Base-by-base conservation (phyloP, 2,797 vertebrate genomes). In the Acridotheres tristis region DNA sequence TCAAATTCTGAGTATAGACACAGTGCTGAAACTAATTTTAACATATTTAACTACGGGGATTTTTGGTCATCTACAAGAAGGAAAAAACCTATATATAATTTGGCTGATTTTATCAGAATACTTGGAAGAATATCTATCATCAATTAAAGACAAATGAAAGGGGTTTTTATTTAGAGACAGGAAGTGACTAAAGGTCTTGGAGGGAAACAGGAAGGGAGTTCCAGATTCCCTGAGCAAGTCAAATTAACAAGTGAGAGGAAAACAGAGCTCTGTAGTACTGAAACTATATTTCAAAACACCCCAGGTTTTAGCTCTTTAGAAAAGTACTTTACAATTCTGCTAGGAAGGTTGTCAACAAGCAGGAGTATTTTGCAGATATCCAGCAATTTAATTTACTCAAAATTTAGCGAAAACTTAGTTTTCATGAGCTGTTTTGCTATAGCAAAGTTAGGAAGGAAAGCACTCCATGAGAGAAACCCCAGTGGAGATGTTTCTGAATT, bases 121-220 rank as follows among this genome's bases (percentile, higher is more conserved):
- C 57, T 96, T 90, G 77, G 34, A 89, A 85, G 54, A 84, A 36
- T 81, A 82, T 81, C 51, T 80, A 87, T 75, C 58, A 79, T 88
- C 73, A 80, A 48, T 74, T 82, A 77, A 83, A 90, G 61, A 85
- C 51, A 90, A 88, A 93, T 77, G 79, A 84, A 94, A 95, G 66
- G 48, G 9, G 3, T 30, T 78, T 93, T 89, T 86, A 93, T 97
- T 93, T 93, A 90, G 84, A 90, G 90, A 84, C 59, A 82, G 96
- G 89, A 96, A 96, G 91, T 93, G 93, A 96, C 83, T 96, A 89
- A 93, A 82, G 81, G 89, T 93, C 84, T 95, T 93, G 79, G 57
- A 93, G 76, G 89, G 79, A 95, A 86, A 89, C 88, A 95, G 92
- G 96, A 96, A 96, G 87, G 91, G 89, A 95, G 85, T 93, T 96